These are phyloP conservation scores for Morinoia aosen DNA, from an alignment of 2,888 invertebrate genomes.

Conservation along the genomic window DNA sequence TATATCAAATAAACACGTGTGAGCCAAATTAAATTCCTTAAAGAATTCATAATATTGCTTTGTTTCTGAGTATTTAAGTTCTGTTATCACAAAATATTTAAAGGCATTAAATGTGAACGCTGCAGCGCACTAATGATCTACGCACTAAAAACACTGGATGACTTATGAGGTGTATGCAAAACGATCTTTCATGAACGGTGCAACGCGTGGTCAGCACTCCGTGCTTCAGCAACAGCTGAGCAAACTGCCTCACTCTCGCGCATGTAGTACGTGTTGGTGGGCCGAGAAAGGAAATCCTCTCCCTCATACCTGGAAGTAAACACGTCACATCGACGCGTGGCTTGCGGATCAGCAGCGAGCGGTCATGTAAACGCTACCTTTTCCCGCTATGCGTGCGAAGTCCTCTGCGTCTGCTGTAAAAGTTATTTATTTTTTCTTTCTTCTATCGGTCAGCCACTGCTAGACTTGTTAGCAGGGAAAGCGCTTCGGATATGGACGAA, in stretches of 20 bases:
- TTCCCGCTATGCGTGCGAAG: not conserved
- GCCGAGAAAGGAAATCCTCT: not conserved
- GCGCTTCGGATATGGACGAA: not conserved
- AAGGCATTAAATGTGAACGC: not conserved
- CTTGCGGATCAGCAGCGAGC: not conserved
- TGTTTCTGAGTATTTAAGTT: no score
- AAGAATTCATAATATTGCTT: no score
- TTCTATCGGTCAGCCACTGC: not conserved
- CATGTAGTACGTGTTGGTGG: not conserved
- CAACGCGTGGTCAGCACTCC: not conserved
- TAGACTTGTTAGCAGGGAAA: not conserved
- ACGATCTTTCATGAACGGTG: not conserved
- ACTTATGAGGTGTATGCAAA: no score
- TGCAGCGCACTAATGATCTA: not conserved
- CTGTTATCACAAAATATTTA: not conserved
- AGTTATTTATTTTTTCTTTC: not conserved
- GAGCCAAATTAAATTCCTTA: no score
- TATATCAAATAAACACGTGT: no score
- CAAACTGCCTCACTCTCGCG: not conserved
- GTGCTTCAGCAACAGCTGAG: not conserved
- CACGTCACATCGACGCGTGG: not conserved
- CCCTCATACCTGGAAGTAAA: not conserved
- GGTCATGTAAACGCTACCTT: not conserved
- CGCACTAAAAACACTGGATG: no score
- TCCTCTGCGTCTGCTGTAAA: not conserved